These are phyloP conservation scores for Molossus alvarezi DNA, from an alignment of 2,797 vertebrate genomes.

Conservation along the genomic window DNA sequence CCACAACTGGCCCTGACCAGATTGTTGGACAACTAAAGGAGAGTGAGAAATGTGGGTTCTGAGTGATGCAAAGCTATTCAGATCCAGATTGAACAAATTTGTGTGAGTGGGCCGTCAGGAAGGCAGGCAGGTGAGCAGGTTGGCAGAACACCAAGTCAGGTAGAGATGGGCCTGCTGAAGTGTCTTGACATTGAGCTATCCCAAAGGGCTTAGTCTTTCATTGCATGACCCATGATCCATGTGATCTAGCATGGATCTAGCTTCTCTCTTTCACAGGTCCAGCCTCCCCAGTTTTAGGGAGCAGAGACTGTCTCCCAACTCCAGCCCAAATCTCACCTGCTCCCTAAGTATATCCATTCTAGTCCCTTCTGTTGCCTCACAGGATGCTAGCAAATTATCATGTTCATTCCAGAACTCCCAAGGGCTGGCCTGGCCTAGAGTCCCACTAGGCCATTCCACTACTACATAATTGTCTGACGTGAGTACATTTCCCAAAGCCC, in stretches of 20 bases:
- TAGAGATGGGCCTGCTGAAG: not conserved
- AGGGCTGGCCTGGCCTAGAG: not conserved
- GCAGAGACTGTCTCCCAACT: not conserved
- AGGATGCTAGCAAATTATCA: not conserved
- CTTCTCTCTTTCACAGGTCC: not conserved
- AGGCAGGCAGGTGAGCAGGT: not conserved
- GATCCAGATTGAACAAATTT: not conserved
- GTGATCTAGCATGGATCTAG: not conserved
- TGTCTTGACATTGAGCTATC: not conserved
- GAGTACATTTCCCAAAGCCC: too few relatives aligned
- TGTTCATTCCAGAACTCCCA: not conserved
- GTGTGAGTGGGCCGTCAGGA: not conserved
- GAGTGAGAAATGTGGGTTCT: not conserved
- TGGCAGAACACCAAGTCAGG: not conserved
- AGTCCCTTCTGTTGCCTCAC: not conserved
- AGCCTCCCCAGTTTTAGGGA: not conserved
- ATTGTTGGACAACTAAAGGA: conserved; percentile 32
- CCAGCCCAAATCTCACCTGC: not conserved
- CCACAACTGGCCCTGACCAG: not conserved
- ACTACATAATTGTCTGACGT: too few relatives aligned
- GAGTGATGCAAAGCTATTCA: not conserved
- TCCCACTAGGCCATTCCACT: not conserved
- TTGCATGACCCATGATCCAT: not conserved
- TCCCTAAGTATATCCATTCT: not conserved
- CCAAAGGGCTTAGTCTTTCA: not conserved